Evolutionary conservation across 2,888 invertebrate species (phyloP), one percentile per base, ranked within the genome.

Genomic region (Abrostola tripartita): DNA sequence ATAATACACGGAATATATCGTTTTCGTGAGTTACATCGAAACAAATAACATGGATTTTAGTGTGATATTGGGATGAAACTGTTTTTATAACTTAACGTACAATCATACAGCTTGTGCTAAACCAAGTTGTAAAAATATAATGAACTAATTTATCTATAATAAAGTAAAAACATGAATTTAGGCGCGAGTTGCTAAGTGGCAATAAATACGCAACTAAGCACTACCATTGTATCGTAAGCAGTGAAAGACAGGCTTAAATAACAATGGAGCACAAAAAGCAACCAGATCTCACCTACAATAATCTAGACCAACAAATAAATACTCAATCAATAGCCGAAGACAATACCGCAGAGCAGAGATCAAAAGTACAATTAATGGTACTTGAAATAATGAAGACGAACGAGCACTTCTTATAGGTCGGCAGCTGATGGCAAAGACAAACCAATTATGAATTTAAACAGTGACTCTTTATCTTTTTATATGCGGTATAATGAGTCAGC

Each of bases 231-330:
- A 50, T 64, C 11, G 11, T 52, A 53, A 61, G 37, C 55, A 11
- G 68, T 40, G 60, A 75, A 68, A 75, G 61, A 68, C 60, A 37
- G 49, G 56, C 41, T 61, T 61, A n/a, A 64, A 54, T 58, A 49
- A 76, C 70, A 75, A 75, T 73, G 60, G 61, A 41, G 61, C 44
- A 64, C 65, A 73, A 73, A 76, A 76, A 73, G 60, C 58, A 60
- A 63, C 54, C 44, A 44, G 68, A 75, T 70, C 73, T 73, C 73
- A 60, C 63, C 47, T 36, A 36, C 57, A 68, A 57, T 55, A 64
- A 69, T 65, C 56, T 60, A 67, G 50, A 61, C 38, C 57, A 42
- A 65, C 65, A 49, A 57, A 57, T 63, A 65, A 57, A 50, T 38
- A 60, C 42, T 40, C 60, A 58, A 61, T 63, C 64, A 52, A 61